Evolutionary conservation across 2,888 invertebrate genomes (phyloP).

Genomic region (Lasioglossum pauxillum): DNA sequence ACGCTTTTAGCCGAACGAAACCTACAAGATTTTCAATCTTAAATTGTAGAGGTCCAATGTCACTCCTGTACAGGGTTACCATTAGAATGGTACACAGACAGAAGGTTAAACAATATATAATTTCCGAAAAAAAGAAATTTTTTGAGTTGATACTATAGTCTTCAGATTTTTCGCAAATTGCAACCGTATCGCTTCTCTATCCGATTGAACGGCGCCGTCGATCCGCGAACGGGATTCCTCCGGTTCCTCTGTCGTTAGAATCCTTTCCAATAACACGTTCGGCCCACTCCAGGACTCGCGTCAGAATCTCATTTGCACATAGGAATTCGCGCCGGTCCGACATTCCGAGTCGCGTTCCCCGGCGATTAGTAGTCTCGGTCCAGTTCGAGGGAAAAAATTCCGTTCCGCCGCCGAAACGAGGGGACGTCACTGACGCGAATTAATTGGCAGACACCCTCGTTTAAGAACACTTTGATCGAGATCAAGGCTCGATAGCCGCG

Average conservation of each 20-base stretch:
- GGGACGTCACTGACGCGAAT: slow-evolving; percentile 10
- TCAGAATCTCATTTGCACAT: slow-evolving; percentile 60
- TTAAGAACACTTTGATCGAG: slow-evolving; percentile 31
- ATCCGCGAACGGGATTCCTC: slow-evolving; percentile 34
- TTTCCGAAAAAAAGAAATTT: too few relatives aligned
- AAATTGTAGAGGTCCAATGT: too few relatives aligned
- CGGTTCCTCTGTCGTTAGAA: slow-evolving; percentile 49
- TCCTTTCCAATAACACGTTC: slow-evolving; percentile 57
- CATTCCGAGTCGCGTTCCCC: slow-evolving; percentile 52
- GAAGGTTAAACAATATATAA: too few relatives aligned
- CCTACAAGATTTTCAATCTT: too few relatives aligned
- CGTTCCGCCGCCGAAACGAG: not conserved
- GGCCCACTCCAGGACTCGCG: slow-evolving; percentile 17
- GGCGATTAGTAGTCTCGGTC: slow-evolving; percentile 52
- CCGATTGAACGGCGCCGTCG: not conserved
- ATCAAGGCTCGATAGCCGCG: not conserved
- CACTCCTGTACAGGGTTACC: too few relatives aligned
- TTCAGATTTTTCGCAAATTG: not conserved
- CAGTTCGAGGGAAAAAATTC: not conserved
- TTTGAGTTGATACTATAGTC: not conserved
- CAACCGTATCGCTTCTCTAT: not conserved
- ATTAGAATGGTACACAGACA: too few relatives aligned
- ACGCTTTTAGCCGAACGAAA: too few relatives aligned
- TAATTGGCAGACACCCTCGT: slow-evolving; percentile 41
- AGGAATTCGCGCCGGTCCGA: slow-evolving; percentile 51